Evolutionary conservation across 2,888 invertebrate genomes (phyloP), one percentile per base, ranked within the genome.

Genomic region (Caenorhabditis imperialis): DNA sequence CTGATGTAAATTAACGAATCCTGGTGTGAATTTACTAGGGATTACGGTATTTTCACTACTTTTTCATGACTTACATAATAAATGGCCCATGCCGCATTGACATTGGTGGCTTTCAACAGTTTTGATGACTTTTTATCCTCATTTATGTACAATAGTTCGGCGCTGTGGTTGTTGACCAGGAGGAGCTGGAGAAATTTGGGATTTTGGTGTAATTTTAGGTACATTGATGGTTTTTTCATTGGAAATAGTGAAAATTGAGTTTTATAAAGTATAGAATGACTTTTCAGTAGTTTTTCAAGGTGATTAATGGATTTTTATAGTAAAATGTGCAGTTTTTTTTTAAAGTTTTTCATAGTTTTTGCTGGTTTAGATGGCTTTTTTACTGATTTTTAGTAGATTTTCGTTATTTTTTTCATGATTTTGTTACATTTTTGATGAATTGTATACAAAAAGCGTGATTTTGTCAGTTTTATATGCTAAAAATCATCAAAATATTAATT

Each of bases 21-120:
- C n/a, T n/a, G n/a, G n/a, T n/a, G n/a, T n/a, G n/a, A n/a, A n/a
- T n/a, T n/a, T n/a, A n/a, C n/a, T n/a, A n/a, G n/a, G n/a, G n/a
- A n/a, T n/a, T n/a, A n/a, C n/a, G n/a, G n/a, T n/a, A 30, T 30
- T 30, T 30, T 30, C 6, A 30, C 30, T 7, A 30, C 10, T 30
- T 30, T 45, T 57, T 27, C 2, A 33, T 22, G 27, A 40, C 16
- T 51, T 35, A 85, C 85, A 77, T 86, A 82, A 60, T 69, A 86
- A 37, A 81, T 74, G 22, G 75, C 80, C 85, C 85, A 86, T 35
- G 72, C 74, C 0, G 79, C 65, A n/a, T 75, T 65, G 12, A 85
- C 60, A 44, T 79, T 79, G 1, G 81, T 75, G 16, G 77, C 63
- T 48, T 78, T 78, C n/a, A 79, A 38, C 38, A 85, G 27, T 57